These are phyloP conservation scores for Drosophila pandora DNA, from an alignment of 1,140 invertebrate species.

Conservation along the genomic window DNA sequence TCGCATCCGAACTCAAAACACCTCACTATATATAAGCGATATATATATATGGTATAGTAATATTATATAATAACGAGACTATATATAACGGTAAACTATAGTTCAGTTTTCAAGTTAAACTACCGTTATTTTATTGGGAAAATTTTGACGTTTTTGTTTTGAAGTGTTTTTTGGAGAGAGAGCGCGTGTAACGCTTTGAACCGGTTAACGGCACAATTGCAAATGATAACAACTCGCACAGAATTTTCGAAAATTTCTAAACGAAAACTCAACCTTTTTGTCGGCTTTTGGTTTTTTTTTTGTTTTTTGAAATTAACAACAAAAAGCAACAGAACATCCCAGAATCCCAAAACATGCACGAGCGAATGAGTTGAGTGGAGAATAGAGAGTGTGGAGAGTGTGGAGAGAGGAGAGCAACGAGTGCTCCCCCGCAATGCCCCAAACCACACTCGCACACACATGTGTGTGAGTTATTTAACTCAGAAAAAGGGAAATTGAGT, in stretches of 20 bases:
- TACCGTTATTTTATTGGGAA: too few species aligned
- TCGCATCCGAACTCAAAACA: slow-evolving; percentile 1
- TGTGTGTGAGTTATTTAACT: slow-evolving; percentile 48
- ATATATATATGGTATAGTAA: not conserved
- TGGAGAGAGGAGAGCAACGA: not conserved
- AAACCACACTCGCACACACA: slow-evolving; percentile 2
- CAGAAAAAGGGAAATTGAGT: slow-evolving; percentile 69
- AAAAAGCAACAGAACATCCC: not conserved
- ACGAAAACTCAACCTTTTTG: slow-evolving; percentile 55
- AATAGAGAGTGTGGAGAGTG: too few species aligned
- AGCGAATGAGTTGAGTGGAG: slow-evolving; percentile 9
- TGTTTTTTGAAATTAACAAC: slow-evolving; percentile 32
- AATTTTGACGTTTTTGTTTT: not conserved
- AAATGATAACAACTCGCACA: slow-evolving; percentile 77
- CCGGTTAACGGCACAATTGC: slow-evolving; percentile 81
- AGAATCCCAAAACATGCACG: slow-evolving; percentile 53
- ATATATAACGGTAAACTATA: not conserved
- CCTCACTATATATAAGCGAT: not conserved
- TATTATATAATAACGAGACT: not conserved
- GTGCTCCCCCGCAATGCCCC: not conserved
- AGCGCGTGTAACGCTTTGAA: slow-evolving; percentile 51
- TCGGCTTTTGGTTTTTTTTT: slow-evolving; percentile 57
- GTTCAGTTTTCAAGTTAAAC: too few species aligned
- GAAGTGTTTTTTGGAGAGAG: too few species aligned
- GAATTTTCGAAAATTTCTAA: slow-evolving; percentile 82